phyloP scores from a whole-genome alignment of 1,140 invertebrate genomes.

The Eriocheir sinensis region DNA sequence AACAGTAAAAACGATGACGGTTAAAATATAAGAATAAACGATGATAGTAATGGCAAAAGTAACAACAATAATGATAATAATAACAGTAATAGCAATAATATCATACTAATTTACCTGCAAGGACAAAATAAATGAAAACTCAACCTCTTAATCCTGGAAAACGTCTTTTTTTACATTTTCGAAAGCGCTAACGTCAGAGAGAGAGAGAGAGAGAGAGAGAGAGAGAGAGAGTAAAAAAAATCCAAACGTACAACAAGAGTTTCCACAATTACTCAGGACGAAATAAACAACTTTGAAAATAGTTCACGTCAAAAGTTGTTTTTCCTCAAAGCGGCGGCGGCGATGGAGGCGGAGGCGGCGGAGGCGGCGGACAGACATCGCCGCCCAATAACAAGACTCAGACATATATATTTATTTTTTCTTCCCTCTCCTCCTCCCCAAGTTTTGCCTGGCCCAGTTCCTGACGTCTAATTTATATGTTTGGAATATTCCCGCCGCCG shows the following conservation, averaged over 20 bases:
- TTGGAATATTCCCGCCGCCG: slow-evolving; percentile 65
- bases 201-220: neutral
- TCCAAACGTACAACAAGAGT: neutral
- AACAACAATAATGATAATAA: neutral
- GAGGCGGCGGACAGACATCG: neutral
- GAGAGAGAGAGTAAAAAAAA: neutral
- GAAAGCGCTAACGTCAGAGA: neutral
- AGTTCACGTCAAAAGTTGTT: slow-evolving; percentile 25
- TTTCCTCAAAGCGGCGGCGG: neutral
- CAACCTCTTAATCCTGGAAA: neutral
- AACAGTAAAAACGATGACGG: neutral
- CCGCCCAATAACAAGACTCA: slow-evolving; percentile 30
- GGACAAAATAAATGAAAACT: neutral
- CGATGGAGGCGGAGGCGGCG: too few species aligned
- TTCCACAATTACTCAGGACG: slow-evolving; percentile 23
- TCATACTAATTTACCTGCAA: neutral
- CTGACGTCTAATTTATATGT: slow-evolving; percentile 70
- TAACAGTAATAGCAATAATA: neutral
- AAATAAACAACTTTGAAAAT: slow-evolving; percentile 19
- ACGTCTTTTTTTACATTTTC: neutral
- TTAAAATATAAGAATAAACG: neutral
- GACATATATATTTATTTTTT: slow-evolving; percentile 20
- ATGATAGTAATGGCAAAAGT: neutral
- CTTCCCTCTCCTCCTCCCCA: too few species aligned
- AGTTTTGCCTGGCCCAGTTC: slow-evolving; percentile 42